Evolutionary conservation across 2,797 vertebrate species (phyloP).

Genomic region (Chloroceryle inda): DNA sequence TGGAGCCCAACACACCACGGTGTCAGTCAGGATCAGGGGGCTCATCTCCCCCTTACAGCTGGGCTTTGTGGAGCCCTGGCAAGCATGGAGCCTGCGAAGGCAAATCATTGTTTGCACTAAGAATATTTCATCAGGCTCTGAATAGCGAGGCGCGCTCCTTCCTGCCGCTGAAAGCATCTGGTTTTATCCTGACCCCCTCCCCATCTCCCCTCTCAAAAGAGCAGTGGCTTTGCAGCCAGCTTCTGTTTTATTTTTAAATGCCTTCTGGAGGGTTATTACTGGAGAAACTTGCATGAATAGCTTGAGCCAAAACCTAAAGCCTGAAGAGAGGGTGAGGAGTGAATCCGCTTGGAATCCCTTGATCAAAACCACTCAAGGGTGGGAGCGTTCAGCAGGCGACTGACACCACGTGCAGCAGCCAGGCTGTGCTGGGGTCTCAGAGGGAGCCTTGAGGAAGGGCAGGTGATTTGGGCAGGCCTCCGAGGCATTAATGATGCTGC

Average conservation of each 20-base stretch:
- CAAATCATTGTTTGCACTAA: slow-evolving; percentile 34
- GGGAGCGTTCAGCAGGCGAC: neutral
- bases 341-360: neutral
- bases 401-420: too few species aligned
- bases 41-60: slow-evolving; percentile 31
- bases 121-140: slow-evolving; percentile 40
- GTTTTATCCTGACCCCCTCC: neutral
- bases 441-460: neutral
- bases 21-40: neutral
- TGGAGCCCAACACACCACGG: neutral
- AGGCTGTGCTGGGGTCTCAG: neutral
- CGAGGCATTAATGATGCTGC: neutral
- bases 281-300: neutral
- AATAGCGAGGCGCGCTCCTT: slow-evolving; percentile 35
- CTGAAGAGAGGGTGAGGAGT: neutral
- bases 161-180: slow-evolving; percentile 68
- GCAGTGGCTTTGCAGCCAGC: slow-evolving; percentile 18
- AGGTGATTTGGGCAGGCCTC: neutral
- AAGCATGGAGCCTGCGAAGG: slow-evolving; percentile 25
- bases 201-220: neutral
- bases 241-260: slow-evolving; percentile 65
- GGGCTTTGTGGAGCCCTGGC: slow-evolving; percentile 35
- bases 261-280: slow-evolving; percentile 52
- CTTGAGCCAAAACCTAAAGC: neutral
- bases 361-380: neutral